phyloP scores from a whole-genome alignment of 1,140 invertebrate species.

The Campoletis sonorensis region DNA sequence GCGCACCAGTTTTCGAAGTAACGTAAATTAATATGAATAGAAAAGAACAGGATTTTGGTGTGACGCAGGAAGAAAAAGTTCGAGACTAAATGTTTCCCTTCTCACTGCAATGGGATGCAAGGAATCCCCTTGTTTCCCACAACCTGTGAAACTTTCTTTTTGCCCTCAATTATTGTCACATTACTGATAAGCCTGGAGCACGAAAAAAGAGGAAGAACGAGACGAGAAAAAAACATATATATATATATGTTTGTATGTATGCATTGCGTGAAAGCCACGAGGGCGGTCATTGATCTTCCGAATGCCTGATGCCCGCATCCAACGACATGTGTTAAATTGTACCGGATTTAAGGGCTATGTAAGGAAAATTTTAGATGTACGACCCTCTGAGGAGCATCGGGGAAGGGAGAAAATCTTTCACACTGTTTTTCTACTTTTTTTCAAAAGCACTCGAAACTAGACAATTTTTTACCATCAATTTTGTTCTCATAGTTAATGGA shows the following conservation, averaged over 20 bases:
- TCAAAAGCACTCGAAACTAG: slow-evolving; percentile 12
- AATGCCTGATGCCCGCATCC: not conserved
- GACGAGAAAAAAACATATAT: not conserved
- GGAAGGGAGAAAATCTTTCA: slow-evolving; percentile 4
- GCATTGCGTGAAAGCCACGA: not conserved
- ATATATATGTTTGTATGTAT: not conserved
- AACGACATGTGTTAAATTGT: slow-evolving; percentile 33
- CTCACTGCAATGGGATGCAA: not conserved
- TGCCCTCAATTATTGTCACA: not conserved
- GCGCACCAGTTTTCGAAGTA: not conserved
- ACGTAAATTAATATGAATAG: not conserved
- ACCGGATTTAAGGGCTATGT: slow-evolving; percentile 8
- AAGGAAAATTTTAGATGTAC: not conserved
- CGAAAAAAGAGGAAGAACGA: not conserved
- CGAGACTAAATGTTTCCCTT: not conserved
- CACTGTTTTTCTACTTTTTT: slow-evolving; percentile 27
- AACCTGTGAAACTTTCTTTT: slow-evolving; percentile 53
- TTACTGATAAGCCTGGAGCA: slow-evolving; percentile 18
- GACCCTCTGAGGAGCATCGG: not conserved
- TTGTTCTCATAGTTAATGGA: slow-evolving; percentile 19
- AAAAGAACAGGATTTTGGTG: not conserved
- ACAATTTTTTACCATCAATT: slow-evolving; percentile 5
- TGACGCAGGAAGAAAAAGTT: not conserved
- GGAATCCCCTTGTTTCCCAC: slow-evolving; percentile 52
- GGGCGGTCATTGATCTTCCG: slow-evolving; percentile 12